Evolutionary conservation across 2,113 vertebrate genomes (phyloP).

Genomic region (Acanthochromis polyacanthus): DNA sequence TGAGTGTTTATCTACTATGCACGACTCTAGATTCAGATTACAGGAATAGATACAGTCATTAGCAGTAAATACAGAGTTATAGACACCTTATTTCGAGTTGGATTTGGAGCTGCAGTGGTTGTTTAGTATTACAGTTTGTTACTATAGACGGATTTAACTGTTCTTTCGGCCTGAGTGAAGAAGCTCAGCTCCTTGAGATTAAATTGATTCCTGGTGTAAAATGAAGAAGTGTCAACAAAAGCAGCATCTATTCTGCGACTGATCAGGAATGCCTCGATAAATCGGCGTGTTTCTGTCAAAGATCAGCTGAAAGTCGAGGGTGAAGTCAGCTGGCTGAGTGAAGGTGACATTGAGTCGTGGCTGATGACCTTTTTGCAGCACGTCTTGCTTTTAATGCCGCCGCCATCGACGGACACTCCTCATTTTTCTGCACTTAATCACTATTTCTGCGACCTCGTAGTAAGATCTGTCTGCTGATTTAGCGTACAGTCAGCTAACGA

Average conservation of each 20-base stretch:
- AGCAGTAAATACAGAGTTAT: too few relatives aligned
- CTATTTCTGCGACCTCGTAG: not conserved
- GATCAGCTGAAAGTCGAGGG: not conserved
- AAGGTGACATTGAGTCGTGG: constrained; percentile 82
- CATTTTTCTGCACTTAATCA: not conserved
- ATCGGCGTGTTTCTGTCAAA: not conserved
- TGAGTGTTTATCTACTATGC: too few relatives aligned
- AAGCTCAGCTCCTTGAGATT: too few relatives aligned
- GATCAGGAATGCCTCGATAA: not conserved
- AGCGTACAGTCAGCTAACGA: not conserved
- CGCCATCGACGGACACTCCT: not conserved
- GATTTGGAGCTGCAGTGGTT: too few relatives aligned
- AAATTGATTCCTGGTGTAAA: too few relatives aligned
- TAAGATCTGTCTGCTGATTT: not conserved
- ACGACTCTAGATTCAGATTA: too few relatives aligned
- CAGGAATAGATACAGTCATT: too few relatives aligned
- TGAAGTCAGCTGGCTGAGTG: constrained; percentile 44
- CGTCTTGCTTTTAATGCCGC: constrained; percentile 18
- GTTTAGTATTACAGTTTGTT: too few relatives aligned
- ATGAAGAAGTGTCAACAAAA: not conserved
- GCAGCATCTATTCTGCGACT: not conserved
- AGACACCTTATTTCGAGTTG: too few relatives aligned
- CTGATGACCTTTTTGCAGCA: constrained; percentile 65
- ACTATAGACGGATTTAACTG: too few relatives aligned
- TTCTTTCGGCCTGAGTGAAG: too few relatives aligned